phyloP scores from a whole-genome alignment of 2,113 vertebrate species.

The Zapornia atra region DNA sequence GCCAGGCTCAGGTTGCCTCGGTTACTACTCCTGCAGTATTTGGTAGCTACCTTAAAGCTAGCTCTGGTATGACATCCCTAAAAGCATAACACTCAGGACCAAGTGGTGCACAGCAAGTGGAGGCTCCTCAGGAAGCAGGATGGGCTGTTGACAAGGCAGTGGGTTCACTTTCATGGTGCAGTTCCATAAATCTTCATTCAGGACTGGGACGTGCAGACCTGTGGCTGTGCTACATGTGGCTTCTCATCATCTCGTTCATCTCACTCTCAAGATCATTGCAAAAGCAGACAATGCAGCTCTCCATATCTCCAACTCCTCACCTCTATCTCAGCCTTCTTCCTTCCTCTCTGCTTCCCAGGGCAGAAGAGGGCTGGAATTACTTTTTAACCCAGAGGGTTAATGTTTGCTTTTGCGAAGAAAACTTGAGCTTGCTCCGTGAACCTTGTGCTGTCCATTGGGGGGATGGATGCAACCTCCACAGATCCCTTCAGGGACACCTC shows the following conservation, averaged over 20 bases:
- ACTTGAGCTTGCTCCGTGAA: neutral
- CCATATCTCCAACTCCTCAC: neutral
- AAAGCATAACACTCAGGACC: neutral
- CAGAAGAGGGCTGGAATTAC: neutral
- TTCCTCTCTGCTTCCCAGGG: neutral
- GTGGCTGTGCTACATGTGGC: rapidly evolving
- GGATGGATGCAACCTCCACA: neutral
- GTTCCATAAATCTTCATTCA: neutral
- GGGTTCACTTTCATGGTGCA: neutral
- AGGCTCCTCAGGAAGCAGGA: neutral
- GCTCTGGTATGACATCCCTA: rapidly evolving
- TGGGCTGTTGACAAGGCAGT: neutral
- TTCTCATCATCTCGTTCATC: neutral
- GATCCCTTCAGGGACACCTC: neutral
- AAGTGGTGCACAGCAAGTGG: neutral
- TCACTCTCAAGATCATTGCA: neutral
- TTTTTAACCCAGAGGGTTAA: neutral
- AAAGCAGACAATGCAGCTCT: neutral
- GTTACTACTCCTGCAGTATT: neutral
- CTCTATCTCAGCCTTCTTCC: neutral
- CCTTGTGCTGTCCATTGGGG: neutral
- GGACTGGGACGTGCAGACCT: rapidly evolving
- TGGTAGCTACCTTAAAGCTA: neutral
- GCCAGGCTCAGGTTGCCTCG: neutral
- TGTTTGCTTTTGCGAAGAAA: neutral